phyloP scores from a whole-genome alignment of 2,113 vertebrate genomes.

The Callopanchax toddi region DNA sequence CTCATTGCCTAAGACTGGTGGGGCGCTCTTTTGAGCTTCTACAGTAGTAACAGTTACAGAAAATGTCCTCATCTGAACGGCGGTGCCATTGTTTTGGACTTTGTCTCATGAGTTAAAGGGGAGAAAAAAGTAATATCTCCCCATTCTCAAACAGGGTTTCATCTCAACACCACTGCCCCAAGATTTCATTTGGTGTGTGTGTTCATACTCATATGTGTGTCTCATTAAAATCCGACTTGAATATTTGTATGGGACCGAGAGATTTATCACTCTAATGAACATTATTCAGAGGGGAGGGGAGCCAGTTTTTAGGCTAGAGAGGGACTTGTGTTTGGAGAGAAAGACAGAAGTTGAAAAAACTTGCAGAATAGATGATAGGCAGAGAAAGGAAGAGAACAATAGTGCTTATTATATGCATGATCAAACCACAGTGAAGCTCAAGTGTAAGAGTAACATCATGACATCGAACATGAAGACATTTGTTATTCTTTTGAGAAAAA shows the following conservation, averaged over 20 bases:
- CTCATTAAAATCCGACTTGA: slow-evolving; percentile 57
- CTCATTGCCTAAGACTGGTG: no score
- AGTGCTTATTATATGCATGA: background rate
- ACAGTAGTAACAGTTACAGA: no score
- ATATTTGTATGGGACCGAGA: slow-evolving; percentile 56
- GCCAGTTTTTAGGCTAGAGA: slow-evolving; percentile 16
- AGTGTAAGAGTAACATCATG: background rate
- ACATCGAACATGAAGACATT: slow-evolving; percentile 18
- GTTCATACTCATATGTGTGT: slow-evolving; percentile 19
- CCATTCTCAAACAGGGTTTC: slow-evolving; percentile 26
- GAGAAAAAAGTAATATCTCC: slow-evolving; percentile 36
- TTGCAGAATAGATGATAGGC: slow-evolving; percentile 15
- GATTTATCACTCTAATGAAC: slow-evolving; percentile 76
- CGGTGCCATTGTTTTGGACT: no score
- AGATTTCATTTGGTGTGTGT: slow-evolving; percentile 46
- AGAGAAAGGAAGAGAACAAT: slow-evolving; percentile 4
- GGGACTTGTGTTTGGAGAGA: slow-evolving; percentile 9
- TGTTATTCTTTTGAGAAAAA: slow-evolving; percentile 11
- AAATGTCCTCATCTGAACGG: no score
- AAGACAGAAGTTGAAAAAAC: slow-evolving; percentile 3
- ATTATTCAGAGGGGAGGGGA: slow-evolving; percentile 50
- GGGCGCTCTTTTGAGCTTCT: no score
- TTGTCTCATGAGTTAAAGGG: no score
- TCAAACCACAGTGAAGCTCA: slow-evolving; percentile 32
- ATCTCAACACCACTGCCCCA: slow-evolving; percentile 31